A percentile compares a stretch with the other conserved stretches of the same genome.
These are phyloP conservation scores for Umimayanthus chanpuru DNA, from an alignment of 92 coral and sea anemone species.

Conservation along the genomic window DNA sequence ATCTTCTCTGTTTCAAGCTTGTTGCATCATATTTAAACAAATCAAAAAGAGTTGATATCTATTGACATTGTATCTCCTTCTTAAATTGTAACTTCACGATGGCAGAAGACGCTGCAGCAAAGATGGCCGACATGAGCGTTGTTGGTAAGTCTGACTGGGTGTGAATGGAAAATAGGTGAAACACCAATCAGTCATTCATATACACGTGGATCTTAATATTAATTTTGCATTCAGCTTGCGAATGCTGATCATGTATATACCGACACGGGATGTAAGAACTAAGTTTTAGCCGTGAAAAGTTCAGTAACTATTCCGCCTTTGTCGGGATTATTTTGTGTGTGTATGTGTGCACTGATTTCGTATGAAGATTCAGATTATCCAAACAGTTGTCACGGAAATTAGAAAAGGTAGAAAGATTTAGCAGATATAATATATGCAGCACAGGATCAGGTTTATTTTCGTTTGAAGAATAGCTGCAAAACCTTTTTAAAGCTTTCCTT, in stretches of 20 bases:
- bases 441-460: too few species aligned
- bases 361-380: too few species aligned
- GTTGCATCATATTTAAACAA: slow-evolving; percentile 16
- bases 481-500: too few species aligned
- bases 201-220: background rate
- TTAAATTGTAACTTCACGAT: background rate
- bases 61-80: background rate
- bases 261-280: too few species aligned
- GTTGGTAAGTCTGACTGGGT: slow-evolving; percentile 15
- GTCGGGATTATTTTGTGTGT: too few species aligned
- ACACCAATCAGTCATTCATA: background rate
- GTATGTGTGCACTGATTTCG: too few species aligned
- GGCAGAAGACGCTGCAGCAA: slow-evolving; percentile 28
- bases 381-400: too few species aligned
- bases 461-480: too few species aligned
- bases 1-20: background rate
- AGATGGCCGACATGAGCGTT: slow-evolving; percentile 40
- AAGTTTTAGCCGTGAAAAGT: too few species aligned
- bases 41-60: background rate
- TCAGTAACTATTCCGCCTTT: too few species aligned
- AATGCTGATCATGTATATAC: background rate
- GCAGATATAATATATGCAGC: too few species aligned
- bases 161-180: background rate
- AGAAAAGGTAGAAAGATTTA: too few species aligned
- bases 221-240: background rate